phyloP scores from a whole-genome alignment of 1,140 invertebrate species.

The Micrasema minimum region DNA sequence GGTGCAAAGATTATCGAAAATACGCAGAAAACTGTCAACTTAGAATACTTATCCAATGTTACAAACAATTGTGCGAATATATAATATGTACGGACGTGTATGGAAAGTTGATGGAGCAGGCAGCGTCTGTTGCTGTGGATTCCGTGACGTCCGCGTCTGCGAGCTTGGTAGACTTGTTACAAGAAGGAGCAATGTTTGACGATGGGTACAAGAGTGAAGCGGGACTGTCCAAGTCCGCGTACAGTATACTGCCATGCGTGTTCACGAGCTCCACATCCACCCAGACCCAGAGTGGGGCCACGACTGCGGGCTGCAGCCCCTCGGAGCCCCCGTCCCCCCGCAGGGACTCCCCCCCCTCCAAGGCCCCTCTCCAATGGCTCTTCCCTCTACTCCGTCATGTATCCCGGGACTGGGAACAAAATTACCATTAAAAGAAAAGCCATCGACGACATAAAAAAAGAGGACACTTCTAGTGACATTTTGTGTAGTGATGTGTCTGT shows the following conservation, averaged over 20 bases:
- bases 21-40: slow-evolving; percentile 87
- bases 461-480: slow-evolving; percentile 39
- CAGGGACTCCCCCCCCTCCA: slow-evolving; percentile 62
- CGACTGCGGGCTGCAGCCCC: slow-evolving; percentile 50
- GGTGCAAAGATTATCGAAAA: slow-evolving; percentile 85
- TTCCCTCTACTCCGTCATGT: slow-evolving; percentile 82
- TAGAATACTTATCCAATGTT: slow-evolving; percentile 84
- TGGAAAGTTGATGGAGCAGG: slow-evolving; percentile 69
- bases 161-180: slow-evolving; percentile 78
- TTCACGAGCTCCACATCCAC: slow-evolving; percentile 76
- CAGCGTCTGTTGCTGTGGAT: slow-evolving; percentile 63
- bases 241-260: slow-evolving; percentile 78
- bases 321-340: slow-evolving; percentile 24
- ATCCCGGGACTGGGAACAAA: slow-evolving; percentile 81
- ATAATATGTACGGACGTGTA: slow-evolving; percentile 78
- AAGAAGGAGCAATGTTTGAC: slow-evolving; percentile 81
- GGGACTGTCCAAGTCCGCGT: slow-evolving; percentile 75
- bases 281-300: slow-evolving; percentile 68
- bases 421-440: slow-evolving; percentile 84
- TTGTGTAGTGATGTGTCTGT: slow-evolving; percentile 34
- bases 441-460: slow-evolving; percentile 62
- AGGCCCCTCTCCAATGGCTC: slow-evolving; percentile 74
- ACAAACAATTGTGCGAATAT: slow-evolving; percentile 88
- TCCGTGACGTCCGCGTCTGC: slow-evolving; percentile 65
- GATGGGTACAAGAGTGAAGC: slow-evolving; percentile 80